Evolutionary conservation across 2,113 vertebrate species (phyloP).

Genomic region (Oreochromis tanganicae): DNA sequence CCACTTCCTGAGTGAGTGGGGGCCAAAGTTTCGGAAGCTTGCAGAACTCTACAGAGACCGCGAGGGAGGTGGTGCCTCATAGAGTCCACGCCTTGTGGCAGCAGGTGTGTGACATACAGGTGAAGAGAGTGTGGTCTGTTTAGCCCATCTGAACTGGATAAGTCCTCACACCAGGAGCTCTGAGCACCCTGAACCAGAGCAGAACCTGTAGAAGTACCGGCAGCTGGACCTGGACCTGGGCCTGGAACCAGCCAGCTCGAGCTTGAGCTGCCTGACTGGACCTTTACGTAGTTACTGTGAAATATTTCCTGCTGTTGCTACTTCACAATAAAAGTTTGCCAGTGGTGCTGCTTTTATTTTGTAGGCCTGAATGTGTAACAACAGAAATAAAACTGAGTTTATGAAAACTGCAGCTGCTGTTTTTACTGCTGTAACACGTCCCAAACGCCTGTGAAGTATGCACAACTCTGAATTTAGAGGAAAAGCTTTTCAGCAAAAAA

Average conservation of each 20-base stretch:
- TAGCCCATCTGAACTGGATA: background rate
- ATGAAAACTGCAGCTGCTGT: background rate
- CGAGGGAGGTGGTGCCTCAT: background rate
- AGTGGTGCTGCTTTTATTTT: background rate
- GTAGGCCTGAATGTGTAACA: background rate
- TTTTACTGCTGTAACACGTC: background rate
- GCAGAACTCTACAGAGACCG: slow-evolving; percentile 79
- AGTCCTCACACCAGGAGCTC: background rate
- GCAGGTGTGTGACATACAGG: background rate
- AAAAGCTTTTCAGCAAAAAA: background rate
- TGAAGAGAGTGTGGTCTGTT: background rate
- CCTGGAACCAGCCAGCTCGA: background rate
- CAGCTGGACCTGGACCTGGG: background rate
- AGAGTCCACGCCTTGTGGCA: background rate
- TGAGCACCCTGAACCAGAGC: background rate
- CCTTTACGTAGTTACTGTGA: background rate
- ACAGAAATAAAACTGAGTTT: background rate
- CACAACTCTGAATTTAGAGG: background rate
- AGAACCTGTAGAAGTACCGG: background rate
- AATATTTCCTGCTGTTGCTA: background rate
- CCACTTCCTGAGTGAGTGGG: slow-evolving; percentile 88
- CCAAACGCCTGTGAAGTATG: no score
- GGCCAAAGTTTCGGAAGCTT: slow-evolving; percentile 85
- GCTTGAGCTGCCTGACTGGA: background rate
- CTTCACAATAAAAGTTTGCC: background rate